Base-by-base conservation (phyloP, 2,797 vertebrate species). In the Intellagama lesueurii region DNA sequence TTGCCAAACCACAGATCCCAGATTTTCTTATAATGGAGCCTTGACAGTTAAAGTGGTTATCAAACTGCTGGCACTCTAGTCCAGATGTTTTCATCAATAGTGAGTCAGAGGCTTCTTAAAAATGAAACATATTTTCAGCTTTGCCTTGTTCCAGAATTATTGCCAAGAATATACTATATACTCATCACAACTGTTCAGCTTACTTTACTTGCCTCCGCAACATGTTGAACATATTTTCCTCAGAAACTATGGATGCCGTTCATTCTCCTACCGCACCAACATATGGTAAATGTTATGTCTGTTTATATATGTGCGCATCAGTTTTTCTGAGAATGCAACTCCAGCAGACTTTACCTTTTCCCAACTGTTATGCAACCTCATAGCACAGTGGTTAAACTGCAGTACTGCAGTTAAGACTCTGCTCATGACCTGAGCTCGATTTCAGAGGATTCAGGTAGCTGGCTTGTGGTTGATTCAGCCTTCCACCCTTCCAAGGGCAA, bases 211-310 rank as follows among this genome's bases (percentile, higher is more conserved):
- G 19, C 60, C 5, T 94, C 92, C 94, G 81, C 89, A 87, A 85
- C 86, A 89, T 78, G 92, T 87, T 92, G 92, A 93, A 93, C 78
- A 73, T 72, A 79, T 85, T 90, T 68, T 94, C 85, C 49, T 94
- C 87, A 80, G 49, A 91, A 40, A 19, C 64, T 94, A 90, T 24
- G 93, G 92, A 91, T 89, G 88, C 75, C 92, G 70, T 82, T 92
- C 92, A 92, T 93, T 94, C 87, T 91, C 28, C 72, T 87, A 78
- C 49, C 83, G 92, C 73, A 87, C 52, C 87, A 88, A 16, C 69
- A 49, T 87, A 83, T 86, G 70, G 35, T 80, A 90, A 91, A 91
- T 90, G 70, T 44, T 7, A 14, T 22, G 19, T 17, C 0, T 40
- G 40, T 7, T 44, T 40, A 22, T 44, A 44, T 44, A 17, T 76